These are phyloP conservation scores for Sardinella longiceps DNA, from an alignment of 2,797 vertebrate species.

Conservation along the genomic window DNA sequence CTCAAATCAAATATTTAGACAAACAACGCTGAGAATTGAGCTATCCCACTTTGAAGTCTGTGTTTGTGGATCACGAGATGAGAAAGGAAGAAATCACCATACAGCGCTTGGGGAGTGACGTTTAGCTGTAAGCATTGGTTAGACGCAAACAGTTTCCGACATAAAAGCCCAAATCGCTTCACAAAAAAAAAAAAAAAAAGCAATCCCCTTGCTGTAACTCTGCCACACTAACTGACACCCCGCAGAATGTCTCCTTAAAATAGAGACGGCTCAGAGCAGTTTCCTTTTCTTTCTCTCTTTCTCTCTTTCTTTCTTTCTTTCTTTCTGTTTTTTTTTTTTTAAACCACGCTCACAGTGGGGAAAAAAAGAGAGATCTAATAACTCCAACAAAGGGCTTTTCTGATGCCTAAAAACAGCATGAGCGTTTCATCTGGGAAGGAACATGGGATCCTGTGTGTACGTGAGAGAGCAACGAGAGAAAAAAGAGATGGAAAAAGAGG, in stretches of 20 bases:
- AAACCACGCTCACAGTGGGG: conserved; percentile 44
- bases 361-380: conserved; percentile 37
- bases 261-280: conserved; percentile 43
- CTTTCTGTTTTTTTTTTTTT: conserved; percentile 46
- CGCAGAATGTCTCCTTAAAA: conserved; percentile 42
- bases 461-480: not conserved
- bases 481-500: not conserved
- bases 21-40: conserved; percentile 3
- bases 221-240: conserved; percentile 33
- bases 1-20: not conserved
- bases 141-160: conserved; percentile 50
- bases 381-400: conserved; percentile 23
- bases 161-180: conserved; percentile 54
- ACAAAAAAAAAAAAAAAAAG: conserved; percentile 34
- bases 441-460: conserved; percentile 11
- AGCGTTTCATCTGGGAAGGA: conserved; percentile 14
- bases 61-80: conserved; percentile 18
- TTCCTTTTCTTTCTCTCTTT: conserved; percentile 35
- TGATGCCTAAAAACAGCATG: conserved; percentile 49
- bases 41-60: not conserved
- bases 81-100: conserved; percentile 55
- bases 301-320: conserved; percentile 43
- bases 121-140: conserved; percentile 45
- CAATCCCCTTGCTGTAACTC: conserved; percentile 47
- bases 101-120: conserved; percentile 33